Evolutionary conservation across 2,797 vertebrate species (phyloP).

Genomic region (Allobates femoralis): DNA sequence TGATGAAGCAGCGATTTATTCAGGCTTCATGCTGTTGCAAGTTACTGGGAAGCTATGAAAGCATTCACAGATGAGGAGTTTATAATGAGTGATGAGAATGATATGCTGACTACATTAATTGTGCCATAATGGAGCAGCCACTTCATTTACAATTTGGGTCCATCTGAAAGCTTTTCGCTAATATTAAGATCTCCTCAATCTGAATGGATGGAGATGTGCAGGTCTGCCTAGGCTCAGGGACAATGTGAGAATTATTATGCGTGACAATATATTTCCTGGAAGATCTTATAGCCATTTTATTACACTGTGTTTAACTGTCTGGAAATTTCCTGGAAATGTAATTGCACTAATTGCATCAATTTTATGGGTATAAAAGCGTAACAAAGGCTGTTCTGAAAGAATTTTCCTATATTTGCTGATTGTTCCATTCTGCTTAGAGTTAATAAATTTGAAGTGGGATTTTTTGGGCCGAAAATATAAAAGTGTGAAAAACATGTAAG

Average conservation of each 20-base stretch:
- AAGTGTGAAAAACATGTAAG: too few relatives aligned
- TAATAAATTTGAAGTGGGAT: neutral
- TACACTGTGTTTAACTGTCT: neutral
- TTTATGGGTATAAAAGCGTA: neutral
- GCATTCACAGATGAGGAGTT: slow-evolving; percentile 29
- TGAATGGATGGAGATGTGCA: neutral
- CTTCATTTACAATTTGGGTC: neutral
- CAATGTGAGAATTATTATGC: neutral
- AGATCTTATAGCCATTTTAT: neutral
- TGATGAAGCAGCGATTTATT: slow-evolving; percentile 20
- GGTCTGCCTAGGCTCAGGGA: too few relatives aligned
- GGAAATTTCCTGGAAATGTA: neutral
- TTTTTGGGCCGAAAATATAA: neutral
- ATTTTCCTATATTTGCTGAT: neutral
- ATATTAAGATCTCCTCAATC: neutral
- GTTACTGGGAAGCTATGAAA: slow-evolving; percentile 13
- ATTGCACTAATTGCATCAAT: neutral
- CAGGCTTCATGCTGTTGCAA: neutral
- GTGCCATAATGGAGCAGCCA: neutral
- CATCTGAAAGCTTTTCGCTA: neutral
- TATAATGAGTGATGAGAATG: neutral
- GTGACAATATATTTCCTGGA: neutral
- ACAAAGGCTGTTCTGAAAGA: neutral
- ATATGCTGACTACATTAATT: neutral
- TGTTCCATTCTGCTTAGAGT: neutral